Conservation (phyloP, 1,140 invertebrate species). For the Sminthurides bifidus region DNA sequence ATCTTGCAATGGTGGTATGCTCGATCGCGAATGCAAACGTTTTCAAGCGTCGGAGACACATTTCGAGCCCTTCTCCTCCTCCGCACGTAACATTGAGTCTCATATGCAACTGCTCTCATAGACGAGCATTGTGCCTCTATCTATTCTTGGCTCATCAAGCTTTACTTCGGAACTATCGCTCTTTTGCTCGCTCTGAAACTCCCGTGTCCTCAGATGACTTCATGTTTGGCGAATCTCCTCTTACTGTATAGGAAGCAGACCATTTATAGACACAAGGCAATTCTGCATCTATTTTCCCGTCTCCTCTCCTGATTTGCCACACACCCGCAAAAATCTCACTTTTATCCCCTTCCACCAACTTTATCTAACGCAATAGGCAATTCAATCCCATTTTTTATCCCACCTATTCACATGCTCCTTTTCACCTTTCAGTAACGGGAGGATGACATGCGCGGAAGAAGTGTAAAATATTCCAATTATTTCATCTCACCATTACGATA, state of each 20-base stretch:
- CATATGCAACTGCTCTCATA: too few species aligned
- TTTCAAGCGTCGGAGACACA: too few species aligned
- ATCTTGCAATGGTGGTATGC: not conserved
- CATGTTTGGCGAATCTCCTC: constrained; percentile 27
- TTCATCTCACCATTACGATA: too few species aligned
- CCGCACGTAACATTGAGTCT: constrained; percentile 3
- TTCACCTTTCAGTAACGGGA: too few species aligned
- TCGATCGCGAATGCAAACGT: not conserved
- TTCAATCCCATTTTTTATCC: too few species aligned
- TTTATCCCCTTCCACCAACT: constrained; percentile 2
- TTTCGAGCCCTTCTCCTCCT: constrained; percentile 3
- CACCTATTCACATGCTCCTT: too few species aligned
- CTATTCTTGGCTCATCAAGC: constrained; percentile 27
- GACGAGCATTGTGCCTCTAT: not conserved
- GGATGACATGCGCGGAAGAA: too few species aligned
- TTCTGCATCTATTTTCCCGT: constrained; percentile 9
- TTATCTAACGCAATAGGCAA: too few species aligned
- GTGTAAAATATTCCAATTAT: too few species aligned
- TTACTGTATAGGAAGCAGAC: constrained; percentile 31
- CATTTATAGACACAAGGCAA: constrained; percentile 26
- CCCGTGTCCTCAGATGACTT: too few species aligned
- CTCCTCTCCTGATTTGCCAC: not conserved
- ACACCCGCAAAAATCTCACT: constrained; percentile 5
- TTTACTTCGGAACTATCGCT: constrained; percentile 18
- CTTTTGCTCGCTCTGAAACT: too few species aligned